A percentile compares a stretch with the other conserved stretches of the same genome.
phyloP scores from a whole-genome alignment of 2,888 invertebrate genomes.

The Mesorhabditis sp. region DNA sequence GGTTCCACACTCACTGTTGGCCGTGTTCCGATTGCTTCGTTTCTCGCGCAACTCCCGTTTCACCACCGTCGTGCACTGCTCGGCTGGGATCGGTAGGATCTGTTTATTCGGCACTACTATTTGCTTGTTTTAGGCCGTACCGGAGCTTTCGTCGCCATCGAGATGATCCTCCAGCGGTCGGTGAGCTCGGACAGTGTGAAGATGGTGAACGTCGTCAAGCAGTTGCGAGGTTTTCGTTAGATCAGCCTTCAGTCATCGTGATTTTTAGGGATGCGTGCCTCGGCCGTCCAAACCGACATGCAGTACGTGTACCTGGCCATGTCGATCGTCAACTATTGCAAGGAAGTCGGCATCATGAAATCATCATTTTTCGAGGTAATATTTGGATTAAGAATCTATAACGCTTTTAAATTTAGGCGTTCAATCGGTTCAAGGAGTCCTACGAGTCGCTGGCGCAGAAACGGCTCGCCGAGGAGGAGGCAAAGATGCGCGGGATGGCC shows the following conservation, averaged over 20 bases:
- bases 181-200: background rate
- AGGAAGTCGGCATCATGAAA: background rate
- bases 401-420: background rate
- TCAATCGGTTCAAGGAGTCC: background rate
- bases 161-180: slow-evolving; percentile 2
- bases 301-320: background rate
- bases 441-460: background rate
- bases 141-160: background rate
- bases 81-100: slow-evolving; percentile 21
- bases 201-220: slow-evolving; percentile 1
- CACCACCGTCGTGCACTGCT: slow-evolving; percentile 23
- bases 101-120: slow-evolving; percentile 10
- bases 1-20: slow-evolving; percentile 17
- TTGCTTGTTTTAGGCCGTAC: background rate
- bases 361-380: background rate
- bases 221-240: background rate
- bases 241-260: background rate
- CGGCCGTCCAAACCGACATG: background rate
- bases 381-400: background rate
- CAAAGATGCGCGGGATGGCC: background rate
- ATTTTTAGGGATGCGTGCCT: background rate
- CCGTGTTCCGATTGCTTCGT: slow-evolving; percentile 16
- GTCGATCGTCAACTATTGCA: background rate
- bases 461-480: background rate
- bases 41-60: slow-evolving; percentile 11